Evolutionary conservation across 2,113 vertebrate genomes (phyloP).

Genomic region (Ondatra zibethicus): DNA sequence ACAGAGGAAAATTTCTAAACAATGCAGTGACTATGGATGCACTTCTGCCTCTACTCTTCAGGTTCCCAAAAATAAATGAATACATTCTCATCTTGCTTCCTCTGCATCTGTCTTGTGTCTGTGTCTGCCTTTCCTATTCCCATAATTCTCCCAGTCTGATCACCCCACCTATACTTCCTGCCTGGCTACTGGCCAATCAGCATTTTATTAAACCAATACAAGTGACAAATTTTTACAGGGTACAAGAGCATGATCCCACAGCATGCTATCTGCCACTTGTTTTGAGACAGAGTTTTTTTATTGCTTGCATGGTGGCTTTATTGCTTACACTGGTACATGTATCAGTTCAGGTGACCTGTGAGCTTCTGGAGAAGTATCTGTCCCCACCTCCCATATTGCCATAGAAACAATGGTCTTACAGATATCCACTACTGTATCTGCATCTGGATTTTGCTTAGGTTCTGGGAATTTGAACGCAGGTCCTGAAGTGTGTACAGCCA

Average conservation of each 20-base stretch:
- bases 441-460: not conserved
- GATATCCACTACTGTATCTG: not conserved
- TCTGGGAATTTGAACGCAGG: not conserved
- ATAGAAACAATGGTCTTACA: not conserved
- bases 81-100: not conserved
- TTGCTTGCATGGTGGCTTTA: not conserved
- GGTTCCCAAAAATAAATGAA: conserved; percentile 21
- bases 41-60: not conserved
- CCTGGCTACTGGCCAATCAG: no score
- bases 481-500: not conserved
- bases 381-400: not conserved
- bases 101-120: no score
- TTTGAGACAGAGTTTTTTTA: not conserved
- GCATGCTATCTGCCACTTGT: not conserved
- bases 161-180: no score
- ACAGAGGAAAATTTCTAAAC: not conserved
- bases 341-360: not conserved
- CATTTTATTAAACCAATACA: no score
- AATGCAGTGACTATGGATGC: not conserved
- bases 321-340: not conserved
- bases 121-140: no score
- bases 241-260: no score
- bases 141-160: no score
- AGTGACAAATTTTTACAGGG: no score
- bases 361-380: not conserved